Evolutionary conservation across 2,888 invertebrate species (phyloP), one percentile per base, ranked within the genome.

Genomic region (Cantharis lateralis): DNA sequence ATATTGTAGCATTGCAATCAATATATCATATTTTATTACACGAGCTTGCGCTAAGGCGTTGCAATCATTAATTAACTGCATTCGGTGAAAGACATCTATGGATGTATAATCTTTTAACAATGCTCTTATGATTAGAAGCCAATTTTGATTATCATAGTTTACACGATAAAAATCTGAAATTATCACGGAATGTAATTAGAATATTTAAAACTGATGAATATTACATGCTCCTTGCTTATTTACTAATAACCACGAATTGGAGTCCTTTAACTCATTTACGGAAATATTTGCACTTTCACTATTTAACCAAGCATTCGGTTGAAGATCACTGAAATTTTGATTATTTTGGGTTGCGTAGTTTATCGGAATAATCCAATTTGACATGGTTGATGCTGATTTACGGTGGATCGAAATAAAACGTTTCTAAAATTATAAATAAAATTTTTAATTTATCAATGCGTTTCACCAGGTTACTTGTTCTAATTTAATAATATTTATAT

Each of bases 41-140:
- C 91, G 91, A 74, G 91, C 90, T 74, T 91, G 88, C 3, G 93
- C 93, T 72, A 93, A 86, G 80, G 91, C 91, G 78, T 93, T 91
- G 4, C 93, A 88, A 85, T 97, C 97, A 82, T 95, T 94, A 0
- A 96, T 87, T 4, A 93, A 83, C 75, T 95, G 94, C 0, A 94
- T 95, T 63, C 96, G 90, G 87, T 95, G 95, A 10, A 93, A 83
- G 0, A 90, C 85, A 75, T 91, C 90, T 72, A 95, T 93, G 0
- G 82, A 83, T 0, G 68, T 28, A 70, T 89, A 88, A 75, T 89
- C 87, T 1, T 90, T 86, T 11, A 84, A 83, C 66, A 94, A 84
- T 5, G 89, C 90, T 0, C 82, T 81, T 0, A 88, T 87, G 3
- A 94, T 84, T 0, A 91, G 89, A 0, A 88, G 84, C 94, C 94